Percentiles rank a stretch among this genome's conserved stretches.
phyloP scores from a whole-genome alignment of 2,797 vertebrate genomes.

The Propithecus perrieri region DNA sequence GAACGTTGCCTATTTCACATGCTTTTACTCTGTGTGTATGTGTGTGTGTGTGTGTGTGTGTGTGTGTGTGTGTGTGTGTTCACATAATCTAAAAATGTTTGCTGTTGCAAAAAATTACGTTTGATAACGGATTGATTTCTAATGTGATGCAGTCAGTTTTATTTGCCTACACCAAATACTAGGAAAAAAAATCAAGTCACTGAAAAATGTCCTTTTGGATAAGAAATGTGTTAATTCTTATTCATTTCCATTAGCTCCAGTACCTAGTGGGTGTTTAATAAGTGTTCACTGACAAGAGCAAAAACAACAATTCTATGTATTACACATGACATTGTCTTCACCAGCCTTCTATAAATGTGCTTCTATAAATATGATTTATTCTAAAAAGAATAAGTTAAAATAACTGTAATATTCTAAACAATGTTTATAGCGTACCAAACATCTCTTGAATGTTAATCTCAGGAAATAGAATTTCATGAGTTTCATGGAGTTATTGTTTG shows the following conservation, averaged over 20 bases:
- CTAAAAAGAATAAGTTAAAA: constrained; percentile 62
- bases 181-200: constrained; percentile 27
- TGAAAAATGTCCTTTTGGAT: constrained; percentile 57
- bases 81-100: constrained; percentile 81
- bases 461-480: constrained; percentile 54
- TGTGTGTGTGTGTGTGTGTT: not conserved
- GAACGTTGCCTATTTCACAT: constrained; percentile 81
- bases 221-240: constrained; percentile 68
- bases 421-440: constrained; percentile 47
- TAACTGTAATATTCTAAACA: constrained; percentile 64
- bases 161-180: constrained; percentile 49
- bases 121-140: constrained; percentile 79
- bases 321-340: constrained; percentile 62
- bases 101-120: constrained; percentile 79
- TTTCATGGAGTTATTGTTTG: constrained; percentile 5
- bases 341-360: constrained; percentile 55
- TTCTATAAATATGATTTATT: constrained; percentile 65
- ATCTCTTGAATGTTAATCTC: constrained; percentile 54
- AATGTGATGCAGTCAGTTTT: constrained; percentile 68
- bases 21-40: constrained; percentile 10
- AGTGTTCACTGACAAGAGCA: constrained; percentile 65
- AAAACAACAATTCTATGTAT: constrained; percentile 65
- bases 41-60: constrained; percentile 18
- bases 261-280: constrained; percentile 69
- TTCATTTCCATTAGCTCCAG: constrained; percentile 65